phyloP scores from a whole-genome alignment of 1,140 invertebrate genomes.

The Bombus pyrosoma region DNA sequence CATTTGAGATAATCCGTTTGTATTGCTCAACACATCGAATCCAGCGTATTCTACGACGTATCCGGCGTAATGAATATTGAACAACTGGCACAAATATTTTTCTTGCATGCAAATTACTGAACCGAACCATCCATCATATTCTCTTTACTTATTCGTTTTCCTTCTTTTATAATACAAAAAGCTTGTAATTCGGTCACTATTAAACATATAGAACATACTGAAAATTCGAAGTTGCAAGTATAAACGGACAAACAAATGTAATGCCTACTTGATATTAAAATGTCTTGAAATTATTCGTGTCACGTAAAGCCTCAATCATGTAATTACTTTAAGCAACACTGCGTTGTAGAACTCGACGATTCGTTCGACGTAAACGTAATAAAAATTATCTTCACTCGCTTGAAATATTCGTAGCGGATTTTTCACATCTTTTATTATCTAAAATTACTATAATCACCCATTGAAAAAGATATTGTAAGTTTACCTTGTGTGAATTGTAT shows the following conservation, averaged over 20 bases:
- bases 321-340: neutral
- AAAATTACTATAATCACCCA: neutral
- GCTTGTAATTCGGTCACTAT: neutral
- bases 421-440: neutral
- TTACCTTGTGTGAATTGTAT: neutral
- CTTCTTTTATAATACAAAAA: neutral
- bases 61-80: neutral
- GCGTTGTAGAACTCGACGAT: neutral
- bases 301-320: neutral
- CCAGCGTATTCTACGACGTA: no score
- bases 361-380: neutral
- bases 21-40: neutral
- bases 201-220: neutral
- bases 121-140: neutral
- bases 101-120: neutral
- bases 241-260: neutral
- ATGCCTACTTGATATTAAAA: no score
- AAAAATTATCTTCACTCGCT: neutral
- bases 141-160: neutral
- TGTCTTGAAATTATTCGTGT: neutral
- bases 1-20: neutral
- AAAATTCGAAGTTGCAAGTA: neutral
- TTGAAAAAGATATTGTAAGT: neutral
- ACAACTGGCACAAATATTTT: neutral
- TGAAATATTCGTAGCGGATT: no score